Conservation (phyloP, 1,140 invertebrate genomes). For the Drosophila nigrodunni region DNA sequence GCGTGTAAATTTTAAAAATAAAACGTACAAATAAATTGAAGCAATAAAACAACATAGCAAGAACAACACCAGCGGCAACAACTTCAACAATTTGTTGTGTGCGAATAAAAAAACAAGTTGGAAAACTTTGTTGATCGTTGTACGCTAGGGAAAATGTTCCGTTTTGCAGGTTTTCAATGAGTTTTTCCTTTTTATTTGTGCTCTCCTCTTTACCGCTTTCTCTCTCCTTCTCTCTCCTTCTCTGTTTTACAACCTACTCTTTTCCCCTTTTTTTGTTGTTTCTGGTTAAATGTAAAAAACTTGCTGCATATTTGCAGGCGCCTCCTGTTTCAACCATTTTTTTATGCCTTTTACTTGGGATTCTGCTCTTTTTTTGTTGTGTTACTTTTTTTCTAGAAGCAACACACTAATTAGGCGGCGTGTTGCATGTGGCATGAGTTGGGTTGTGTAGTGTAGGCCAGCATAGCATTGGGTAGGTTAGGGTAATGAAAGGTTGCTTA, state of each 20-base stretch:
- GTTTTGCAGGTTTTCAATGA: slow-evolving; percentile 48
- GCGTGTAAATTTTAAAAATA: slow-evolving; percentile 61
- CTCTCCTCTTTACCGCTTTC: neutral
- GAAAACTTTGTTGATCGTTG: slow-evolving; percentile 46
- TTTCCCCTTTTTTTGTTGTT: neutral
- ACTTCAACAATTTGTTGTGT: slow-evolving; percentile 41
- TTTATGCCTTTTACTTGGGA: slow-evolving; percentile 5
- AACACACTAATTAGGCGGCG: slow-evolving; percentile 46
- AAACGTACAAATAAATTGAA: slow-evolving; percentile 54
- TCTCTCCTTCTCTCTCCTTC: neutral
- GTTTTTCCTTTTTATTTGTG: slow-evolving; percentile 15
- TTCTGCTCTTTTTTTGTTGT: neutral
- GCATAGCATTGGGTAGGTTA: neutral
- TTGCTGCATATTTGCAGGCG: slow-evolving; percentile 65
- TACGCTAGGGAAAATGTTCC: slow-evolving; percentile 40
- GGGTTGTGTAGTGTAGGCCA: neutral
- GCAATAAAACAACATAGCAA: slow-evolving; percentile 32
- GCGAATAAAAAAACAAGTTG: slow-evolving; percentile 37
- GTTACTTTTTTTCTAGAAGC: slow-evolving; percentile 23
- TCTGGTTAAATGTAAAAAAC: slow-evolving; percentile 56
- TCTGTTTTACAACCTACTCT: neutral
- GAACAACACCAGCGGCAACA: slow-evolving; percentile 33
- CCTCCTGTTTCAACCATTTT: slow-evolving; percentile 52
- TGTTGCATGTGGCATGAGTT: neutral
- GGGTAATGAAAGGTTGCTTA: neutral